Evolutionary conservation across 2,888 invertebrate species (phyloP).

Genomic region (Drosophila melanocephala): DNA sequence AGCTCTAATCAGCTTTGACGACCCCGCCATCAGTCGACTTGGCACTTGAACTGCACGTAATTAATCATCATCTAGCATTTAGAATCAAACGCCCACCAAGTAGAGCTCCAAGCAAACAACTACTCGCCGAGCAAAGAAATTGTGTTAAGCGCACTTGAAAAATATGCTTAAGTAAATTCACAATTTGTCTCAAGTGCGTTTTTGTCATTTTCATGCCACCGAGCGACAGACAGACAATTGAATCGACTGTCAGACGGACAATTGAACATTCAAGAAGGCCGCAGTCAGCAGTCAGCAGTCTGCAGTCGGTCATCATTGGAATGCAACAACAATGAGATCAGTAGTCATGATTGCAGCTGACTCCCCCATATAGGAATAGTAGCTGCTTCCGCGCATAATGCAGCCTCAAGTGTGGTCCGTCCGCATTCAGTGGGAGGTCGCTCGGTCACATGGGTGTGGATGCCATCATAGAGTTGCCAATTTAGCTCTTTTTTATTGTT

Average conservation of each 20-base stretch:
- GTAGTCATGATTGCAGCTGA: conserved; percentile 58
- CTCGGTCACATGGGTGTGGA: conserved; percentile 41
- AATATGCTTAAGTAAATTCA: conserved; percentile 72
- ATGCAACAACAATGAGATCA: conserved; percentile 57
- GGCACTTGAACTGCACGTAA: conserved; percentile 58
- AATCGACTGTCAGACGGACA: conserved; percentile 25
- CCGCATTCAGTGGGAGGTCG: conserved; percentile 67
- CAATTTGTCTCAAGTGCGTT: conserved; percentile 81
- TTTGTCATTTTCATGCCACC: conserved; percentile 77
- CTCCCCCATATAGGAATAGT: background rate
- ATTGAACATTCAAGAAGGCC: conserved; percentile 44
- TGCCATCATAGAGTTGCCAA: conserved; percentile 4
- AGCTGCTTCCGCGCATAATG: conserved; percentile 27
- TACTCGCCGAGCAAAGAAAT: conserved; percentile 63
- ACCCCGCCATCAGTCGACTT: conserved; percentile 35
- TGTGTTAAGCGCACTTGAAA: conserved; percentile 69
- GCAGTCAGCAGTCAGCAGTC: conserved; percentile 49
- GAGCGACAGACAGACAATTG: conserved; percentile 21
- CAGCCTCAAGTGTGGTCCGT: conserved; percentile 68
- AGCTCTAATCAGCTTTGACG: conserved; percentile 34
- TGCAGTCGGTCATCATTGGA: conserved; percentile 62
- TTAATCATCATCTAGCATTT: conserved; percentile 71
- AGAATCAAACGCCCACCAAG: conserved; percentile 57
- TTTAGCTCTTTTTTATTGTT: background rate
- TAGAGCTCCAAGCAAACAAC: conserved; percentile 16